Percentiles rank a stretch among this genome's conserved stretches.
Conservation (phyloP, 1,140 invertebrate species). For the Pachypeltis micranthus region DNA sequence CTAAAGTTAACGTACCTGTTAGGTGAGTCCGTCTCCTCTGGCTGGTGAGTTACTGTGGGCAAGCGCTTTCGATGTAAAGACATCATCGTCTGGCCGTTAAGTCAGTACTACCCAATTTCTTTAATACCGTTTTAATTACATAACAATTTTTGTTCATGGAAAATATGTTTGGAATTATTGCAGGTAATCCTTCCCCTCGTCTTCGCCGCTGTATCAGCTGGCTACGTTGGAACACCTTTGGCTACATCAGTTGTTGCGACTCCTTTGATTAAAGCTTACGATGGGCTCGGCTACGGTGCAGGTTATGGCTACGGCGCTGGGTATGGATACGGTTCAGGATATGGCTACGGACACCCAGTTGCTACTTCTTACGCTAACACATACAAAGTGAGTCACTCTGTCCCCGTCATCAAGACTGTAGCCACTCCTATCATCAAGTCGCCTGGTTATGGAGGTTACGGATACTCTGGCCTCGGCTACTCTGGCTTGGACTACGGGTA, state of each 20-base stretch:
- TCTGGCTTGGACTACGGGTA: not conserved
- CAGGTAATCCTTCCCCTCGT: constrained; percentile 3
- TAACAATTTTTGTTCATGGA: not conserved
- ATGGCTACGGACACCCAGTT: not conserved
- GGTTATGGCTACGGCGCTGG: not conserved
- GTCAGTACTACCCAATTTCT: no score
- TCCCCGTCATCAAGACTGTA: constrained; percentile 7
- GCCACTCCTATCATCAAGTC: not conserved
- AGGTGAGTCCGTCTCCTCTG: no score
- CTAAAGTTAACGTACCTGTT: no score
- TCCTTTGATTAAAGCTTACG: not conserved
- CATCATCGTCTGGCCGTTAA: no score
- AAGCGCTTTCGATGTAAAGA: no score
- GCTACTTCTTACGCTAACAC: constrained; percentile 11
- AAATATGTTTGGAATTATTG: not conserved
- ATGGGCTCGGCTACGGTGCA: not conserved
- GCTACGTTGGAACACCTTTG: constrained; percentile 1
- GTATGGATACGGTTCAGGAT: not conserved
- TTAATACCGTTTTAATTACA: no score
- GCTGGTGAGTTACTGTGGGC: no score
- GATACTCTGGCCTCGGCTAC: not conserved
- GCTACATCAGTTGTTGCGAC: not conserved
- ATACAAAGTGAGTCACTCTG: constrained; percentile 10
- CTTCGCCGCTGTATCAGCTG: constrained; percentile 12
- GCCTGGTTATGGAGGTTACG: not conserved